phyloP scores from a whole-genome alignment of 2,113 vertebrate species.

The Pan paniscus region DNA sequence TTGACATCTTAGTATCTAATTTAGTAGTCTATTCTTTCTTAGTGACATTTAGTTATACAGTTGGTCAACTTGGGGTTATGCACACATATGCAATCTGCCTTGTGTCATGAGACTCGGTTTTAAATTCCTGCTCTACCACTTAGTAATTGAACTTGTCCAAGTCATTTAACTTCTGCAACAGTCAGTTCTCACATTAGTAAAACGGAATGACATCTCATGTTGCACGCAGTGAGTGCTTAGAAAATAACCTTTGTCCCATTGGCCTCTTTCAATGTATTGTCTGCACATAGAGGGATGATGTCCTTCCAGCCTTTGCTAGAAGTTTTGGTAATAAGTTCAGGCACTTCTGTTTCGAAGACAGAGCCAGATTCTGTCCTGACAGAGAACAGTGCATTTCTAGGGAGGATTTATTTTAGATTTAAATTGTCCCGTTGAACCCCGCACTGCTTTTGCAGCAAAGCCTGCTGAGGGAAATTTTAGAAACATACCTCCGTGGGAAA shows the following conservation, averaged over 20 bases:
- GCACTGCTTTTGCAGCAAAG: neutral
- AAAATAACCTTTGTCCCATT: rapidly evolving
- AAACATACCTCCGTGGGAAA: slow-evolving; percentile 38
- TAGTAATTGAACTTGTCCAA: neutral
- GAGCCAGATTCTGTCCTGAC: neutral
- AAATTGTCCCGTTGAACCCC: neutral
- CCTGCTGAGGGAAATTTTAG: neutral
- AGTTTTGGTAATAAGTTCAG: neutral
- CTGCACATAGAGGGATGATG: neutral
- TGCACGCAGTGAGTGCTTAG: rapidly evolving
- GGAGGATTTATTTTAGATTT: neutral
- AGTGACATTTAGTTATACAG: neutral
- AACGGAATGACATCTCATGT: neutral
- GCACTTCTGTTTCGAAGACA: neutral
- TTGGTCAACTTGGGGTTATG: neutral
- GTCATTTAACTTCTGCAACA: neutral
- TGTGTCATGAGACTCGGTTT: neutral
- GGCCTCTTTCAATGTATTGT: neutral
- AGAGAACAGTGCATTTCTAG: neutral
- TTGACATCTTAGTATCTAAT: neutral
- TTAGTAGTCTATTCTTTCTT: neutral
- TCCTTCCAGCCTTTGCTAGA: neutral
- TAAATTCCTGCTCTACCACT: neutral
- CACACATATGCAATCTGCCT: neutral
- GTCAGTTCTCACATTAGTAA: neutral